Evolutionary conservation across 1,140 invertebrate genomes (phyloP).

Genomic region (Sycobia sp.): DNA sequence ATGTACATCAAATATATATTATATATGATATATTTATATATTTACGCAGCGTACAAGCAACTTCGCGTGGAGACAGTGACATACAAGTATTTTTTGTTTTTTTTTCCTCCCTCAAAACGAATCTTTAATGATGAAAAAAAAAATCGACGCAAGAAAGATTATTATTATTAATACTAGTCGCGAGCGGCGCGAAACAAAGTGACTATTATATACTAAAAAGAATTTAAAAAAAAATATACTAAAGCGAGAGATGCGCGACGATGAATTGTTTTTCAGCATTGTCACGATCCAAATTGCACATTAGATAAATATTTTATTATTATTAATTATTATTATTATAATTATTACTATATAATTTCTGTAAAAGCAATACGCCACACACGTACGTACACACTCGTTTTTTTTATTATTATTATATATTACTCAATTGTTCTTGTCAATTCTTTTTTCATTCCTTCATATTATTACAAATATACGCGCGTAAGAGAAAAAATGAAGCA

Average conservation of each 20-base stretch:
- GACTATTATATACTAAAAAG: conserved; percentile 21
- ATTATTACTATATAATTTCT: conserved; percentile 26
- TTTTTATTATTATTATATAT: conserved; percentile 24
- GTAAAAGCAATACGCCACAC: conserved; percentile 30
- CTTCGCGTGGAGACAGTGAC: conserved; percentile 31
- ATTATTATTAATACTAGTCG: conserved; percentile 33
- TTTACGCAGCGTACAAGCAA: conserved; percentile 28
- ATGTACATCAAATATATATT: conserved; percentile 34
- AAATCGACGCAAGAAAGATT: conserved; percentile 18
- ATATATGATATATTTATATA: conserved; percentile 36
- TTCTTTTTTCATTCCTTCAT: conserved; percentile 32
- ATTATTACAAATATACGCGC: too few relatives aligned
- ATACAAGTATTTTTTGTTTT: conserved; percentile 33
- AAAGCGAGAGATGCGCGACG: conserved; percentile 30
- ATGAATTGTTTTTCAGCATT: conserved; percentile 34
- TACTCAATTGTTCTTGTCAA: conserved; percentile 27
- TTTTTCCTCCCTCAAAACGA: conserved; percentile 18
- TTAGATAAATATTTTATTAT: conserved; percentile 17
- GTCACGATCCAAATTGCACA: conserved; percentile 27
- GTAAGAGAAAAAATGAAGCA: conserved; percentile 6
- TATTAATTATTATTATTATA: conserved; percentile 21
- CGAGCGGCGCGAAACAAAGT: conserved; percentile 26
- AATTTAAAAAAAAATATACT: conserved; percentile 26
- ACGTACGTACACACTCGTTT: too few relatives aligned
- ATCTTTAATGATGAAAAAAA: conserved; percentile 28